phyloP scores from a whole-genome alignment of 2,113 vertebrate species.

The Patagioenas fasciata region DNA sequence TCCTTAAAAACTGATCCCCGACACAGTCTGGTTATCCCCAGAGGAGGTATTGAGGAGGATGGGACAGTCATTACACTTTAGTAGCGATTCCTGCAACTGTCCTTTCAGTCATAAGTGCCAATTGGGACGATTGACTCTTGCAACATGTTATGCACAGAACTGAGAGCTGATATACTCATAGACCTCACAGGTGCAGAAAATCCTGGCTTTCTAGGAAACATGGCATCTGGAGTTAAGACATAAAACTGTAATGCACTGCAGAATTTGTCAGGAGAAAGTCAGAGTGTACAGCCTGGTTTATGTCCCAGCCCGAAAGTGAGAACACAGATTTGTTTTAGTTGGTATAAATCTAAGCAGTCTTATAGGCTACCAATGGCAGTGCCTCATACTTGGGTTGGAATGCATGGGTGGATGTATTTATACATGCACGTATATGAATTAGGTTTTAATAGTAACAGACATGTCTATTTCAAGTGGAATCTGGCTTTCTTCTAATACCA shows the following conservation, averaged over 20 bases:
- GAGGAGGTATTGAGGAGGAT: constrained; percentile 92
- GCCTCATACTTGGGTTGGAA: background rate
- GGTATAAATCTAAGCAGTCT: background rate
- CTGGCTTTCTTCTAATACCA: constrained; percentile 40
- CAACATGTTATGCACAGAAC: background rate
- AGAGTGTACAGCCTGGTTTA: constrained; percentile 3
- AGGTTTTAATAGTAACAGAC: constrained; percentile 37
- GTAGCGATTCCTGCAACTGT: background rate
- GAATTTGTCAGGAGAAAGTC: constrained; percentile 22
- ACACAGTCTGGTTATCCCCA: constrained; percentile 91
- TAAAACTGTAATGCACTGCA: constrained; percentile 19
- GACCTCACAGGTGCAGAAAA: constrained; percentile 1
- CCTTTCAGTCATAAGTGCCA: constrained; percentile 64
- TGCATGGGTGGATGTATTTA: constrained; percentile 41
- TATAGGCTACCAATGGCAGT: background rate
- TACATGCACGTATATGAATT: constrained; percentile 33
- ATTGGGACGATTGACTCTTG: constrained; percentile 10
- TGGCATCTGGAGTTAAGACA: constrained; percentile 52
- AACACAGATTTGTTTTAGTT: background rate
- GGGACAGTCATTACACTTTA: constrained; percentile 97
- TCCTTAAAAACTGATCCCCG: constrained; percentile 91
- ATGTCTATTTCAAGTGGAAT: constrained; percentile 47
- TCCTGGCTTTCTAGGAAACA: constrained; percentile 42
- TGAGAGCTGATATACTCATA: constrained; percentile 22
- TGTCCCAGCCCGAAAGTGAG: background rate